Evolutionary conservation across 2,113 vertebrate genomes (phyloP).

Genomic region (Loxodonta africana): DNA sequence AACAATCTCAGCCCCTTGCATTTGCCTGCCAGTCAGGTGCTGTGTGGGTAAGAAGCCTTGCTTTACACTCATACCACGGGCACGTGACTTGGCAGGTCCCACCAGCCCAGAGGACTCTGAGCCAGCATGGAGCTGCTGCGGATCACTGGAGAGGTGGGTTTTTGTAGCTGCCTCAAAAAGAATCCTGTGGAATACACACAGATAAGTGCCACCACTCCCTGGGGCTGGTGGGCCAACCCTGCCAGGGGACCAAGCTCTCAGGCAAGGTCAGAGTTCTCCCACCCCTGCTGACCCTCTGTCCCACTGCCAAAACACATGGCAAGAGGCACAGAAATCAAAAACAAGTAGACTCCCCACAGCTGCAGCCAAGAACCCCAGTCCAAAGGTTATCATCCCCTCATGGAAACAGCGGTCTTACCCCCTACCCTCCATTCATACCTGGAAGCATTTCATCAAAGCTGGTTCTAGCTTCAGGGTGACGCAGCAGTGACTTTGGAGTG

Average conservation of each 20-base stretch:
- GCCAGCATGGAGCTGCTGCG: neutral
- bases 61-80: neutral
- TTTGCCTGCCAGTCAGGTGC: neutral
- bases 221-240: neutral
- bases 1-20: neutral
- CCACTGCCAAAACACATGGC: neutral
- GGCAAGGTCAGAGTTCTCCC: too few species aligned
- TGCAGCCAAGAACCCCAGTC: neutral
- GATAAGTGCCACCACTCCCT: neutral
- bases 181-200: neutral
- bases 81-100: rapidly evolving
- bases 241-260: neutral
- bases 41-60: neutral
- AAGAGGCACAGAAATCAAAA: neutral
- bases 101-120: rapidly evolving
- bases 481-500: constrained; percentile 96
- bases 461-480: constrained; percentile 95
- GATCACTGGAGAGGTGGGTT: neutral
- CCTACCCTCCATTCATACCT: constrained; percentile 84
- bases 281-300: neutral
- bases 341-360: neutral
- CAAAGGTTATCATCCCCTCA: neutral
- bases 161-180: neutral
- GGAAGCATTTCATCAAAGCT: constrained; percentile 96
- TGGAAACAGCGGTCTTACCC: neutral